Evolutionary conservation across 2,797 vertebrate genomes (phyloP).

Genomic region (Molossus alvarezi): DNA sequence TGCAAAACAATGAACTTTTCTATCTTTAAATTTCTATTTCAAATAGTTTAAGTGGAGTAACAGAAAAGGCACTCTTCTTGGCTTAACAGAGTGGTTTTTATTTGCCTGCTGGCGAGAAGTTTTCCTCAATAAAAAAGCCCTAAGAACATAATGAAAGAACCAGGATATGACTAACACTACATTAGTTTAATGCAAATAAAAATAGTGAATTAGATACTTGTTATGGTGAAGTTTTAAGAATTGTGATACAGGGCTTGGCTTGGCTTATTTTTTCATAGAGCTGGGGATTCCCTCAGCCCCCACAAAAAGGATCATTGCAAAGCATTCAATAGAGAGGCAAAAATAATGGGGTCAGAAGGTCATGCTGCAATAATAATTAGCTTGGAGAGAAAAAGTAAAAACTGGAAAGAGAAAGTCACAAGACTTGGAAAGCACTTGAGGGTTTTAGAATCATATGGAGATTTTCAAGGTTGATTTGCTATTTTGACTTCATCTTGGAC

Average conservation of each 20-base stretch:
- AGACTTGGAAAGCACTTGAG: not conserved
- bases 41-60: slow-evolving; percentile 23
- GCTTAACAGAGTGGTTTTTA: not conserved
- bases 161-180: not conserved
- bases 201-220: not conserved
- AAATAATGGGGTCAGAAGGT: not conserved
- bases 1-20: not conserved
- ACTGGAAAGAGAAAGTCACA: not conserved
- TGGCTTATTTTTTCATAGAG: not conserved
- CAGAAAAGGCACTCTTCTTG: not conserved
- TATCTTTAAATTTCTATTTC: slow-evolving; percentile 64
- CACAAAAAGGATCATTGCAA: not conserved
- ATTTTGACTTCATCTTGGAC: not conserved
- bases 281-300: not conserved
- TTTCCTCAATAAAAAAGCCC: not conserved
- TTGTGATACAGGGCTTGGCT: not conserved
- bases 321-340: not conserved
- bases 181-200: slow-evolving; percentile 30
- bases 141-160: not conserved
- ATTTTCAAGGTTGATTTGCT: not conserved
- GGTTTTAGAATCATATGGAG: not conserved
- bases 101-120: not conserved
- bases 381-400: slow-evolving; percentile 2
- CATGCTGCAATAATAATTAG: not conserved
- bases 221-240: not conserved